Evolutionary conservation across 2,797 vertebrate genomes (phyloP), one percentile per base, ranked within the genome.

Genomic region (Ispidina picta): DNA sequence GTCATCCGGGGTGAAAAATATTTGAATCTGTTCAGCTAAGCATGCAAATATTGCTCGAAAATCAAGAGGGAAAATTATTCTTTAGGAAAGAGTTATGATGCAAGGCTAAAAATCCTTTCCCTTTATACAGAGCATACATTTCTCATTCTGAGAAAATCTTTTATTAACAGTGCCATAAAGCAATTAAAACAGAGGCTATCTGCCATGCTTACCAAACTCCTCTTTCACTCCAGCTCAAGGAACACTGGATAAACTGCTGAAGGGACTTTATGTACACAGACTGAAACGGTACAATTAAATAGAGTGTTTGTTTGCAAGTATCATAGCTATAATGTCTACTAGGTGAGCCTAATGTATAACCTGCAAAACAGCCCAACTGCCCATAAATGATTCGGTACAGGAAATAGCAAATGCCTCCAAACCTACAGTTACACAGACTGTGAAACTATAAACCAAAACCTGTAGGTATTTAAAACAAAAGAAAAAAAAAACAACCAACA

Each of bases 21-120:
- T 43, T 77, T 90, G 51, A 86, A 83, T 75, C 72, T 88, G 81
- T 92, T 90, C 91, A 95, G 83, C 64, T 95, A 84, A 89, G 81
- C 71, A 86, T 81, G 80, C 66, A 89, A 86, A 73, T 62, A 75
- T 8, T 28, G 68, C 74, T 91, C 60, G 86, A 83, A 92, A 92
- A 80, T 70, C 39, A 86, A 72, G 76, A 75, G 65, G 51, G 72
- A 63, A 79, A 88, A 83, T 71, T 35, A 65, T 15, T 77, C 20
- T 59, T 17, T 41, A 55, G 55, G 31, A 85, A 22, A 59, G 14
- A n/a, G 63, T 71, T 83, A 64, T 5, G 41, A 78, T 46, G 65
- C 41, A 91, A 78, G 63, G 66, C 59, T 94, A 59, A 75, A 94
- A 91, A 88, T 68, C 44, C 52, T 70, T 35, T 62, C 70, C 84